Evolutionary conservation across 1,140 invertebrate genomes (phyloP), one percentile per base, ranked within the genome.

Genomic region (Trigoniulus corallinus): DNA sequence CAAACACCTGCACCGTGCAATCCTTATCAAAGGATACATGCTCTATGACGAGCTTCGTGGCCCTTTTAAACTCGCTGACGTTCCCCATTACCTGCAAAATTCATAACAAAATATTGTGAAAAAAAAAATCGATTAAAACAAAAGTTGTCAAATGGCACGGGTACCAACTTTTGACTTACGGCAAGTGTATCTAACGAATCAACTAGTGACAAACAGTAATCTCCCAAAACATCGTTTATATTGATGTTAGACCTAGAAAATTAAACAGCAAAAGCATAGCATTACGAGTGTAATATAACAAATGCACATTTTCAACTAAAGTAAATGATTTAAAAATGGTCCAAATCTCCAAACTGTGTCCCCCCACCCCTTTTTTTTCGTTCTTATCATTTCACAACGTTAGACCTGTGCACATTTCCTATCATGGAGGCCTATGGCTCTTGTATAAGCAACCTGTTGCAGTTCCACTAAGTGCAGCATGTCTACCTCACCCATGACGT

Each of bases 201-300:
- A 39, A 75, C 65, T 43, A 77, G 57, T 20, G 72, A 75, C 26
- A 77, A 59, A 25, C 67, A 67, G 59, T 74, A 77, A 54, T 82
- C 78, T 43, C 80, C 80, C 2, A 82, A 63, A 15, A 77, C 76
- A 67, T 82, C 80, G 67, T 82, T 82, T 41, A 81, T 80, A 58
- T 82, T 82, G 48, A 81, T 78, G 59, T 81, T 82, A 25, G 69
- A 71, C 47, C 78, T 80, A 24, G 62, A 54, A 63, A 65, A 54
- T 49, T 57, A 49, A 54, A 50, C 48, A 58, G 44, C 15, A 50
- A 44, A 49, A 37, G 2, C 25, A 40, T 34, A 43, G 2, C 26
- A 37, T n/a, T n/a, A n/a, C n/a, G n/a, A n/a, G n/a, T n/a, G n/a
- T n/a, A n/a, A n/a, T n/a, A n/a, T n/a, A n/a, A n/a, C n/a, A 45